Conservation (phyloP, 2,888 invertebrate genomes). For the Marronus borbonicus region DNA sequence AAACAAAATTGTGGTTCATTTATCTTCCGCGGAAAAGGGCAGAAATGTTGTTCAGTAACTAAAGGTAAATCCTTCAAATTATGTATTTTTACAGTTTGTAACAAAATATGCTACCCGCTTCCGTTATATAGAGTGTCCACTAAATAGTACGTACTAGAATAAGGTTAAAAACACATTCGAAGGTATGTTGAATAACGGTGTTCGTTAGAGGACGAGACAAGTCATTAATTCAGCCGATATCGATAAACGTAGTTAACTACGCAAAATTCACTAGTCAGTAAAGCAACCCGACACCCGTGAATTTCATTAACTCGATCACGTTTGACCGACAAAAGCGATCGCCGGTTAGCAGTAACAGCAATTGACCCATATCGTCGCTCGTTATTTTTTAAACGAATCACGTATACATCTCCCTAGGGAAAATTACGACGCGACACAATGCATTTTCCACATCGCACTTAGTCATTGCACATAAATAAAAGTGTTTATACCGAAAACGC, state of each 20-base stretch:
- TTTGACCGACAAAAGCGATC: not conserved
- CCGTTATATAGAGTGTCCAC: too few relatives aligned
- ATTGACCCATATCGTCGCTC: not conserved
- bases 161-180: too few relatives aligned
- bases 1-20: too few relatives aligned
- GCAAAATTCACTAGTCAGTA: not conserved
- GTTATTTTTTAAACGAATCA: not conserved
- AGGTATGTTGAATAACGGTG: too few relatives aligned
- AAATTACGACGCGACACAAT: not conserved
- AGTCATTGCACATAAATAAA: not conserved
- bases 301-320: not conserved
- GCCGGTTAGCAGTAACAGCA: not conserved
- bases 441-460: constrained; percentile 13
- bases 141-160: too few relatives aligned
- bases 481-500: constrained; percentile 1
- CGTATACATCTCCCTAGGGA: not conserved
- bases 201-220: too few relatives aligned
- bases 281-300: not conserved
- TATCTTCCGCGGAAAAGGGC: too few relatives aligned
- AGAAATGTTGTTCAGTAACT: too few relatives aligned
- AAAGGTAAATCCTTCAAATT: too few relatives aligned
- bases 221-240: not conserved
- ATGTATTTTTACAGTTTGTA: too few relatives aligned
- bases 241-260: not conserved
- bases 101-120: too few relatives aligned